phyloP scores from a whole-genome alignment of 2,888 invertebrate species.

The Colostygia pectinataria region DNA sequence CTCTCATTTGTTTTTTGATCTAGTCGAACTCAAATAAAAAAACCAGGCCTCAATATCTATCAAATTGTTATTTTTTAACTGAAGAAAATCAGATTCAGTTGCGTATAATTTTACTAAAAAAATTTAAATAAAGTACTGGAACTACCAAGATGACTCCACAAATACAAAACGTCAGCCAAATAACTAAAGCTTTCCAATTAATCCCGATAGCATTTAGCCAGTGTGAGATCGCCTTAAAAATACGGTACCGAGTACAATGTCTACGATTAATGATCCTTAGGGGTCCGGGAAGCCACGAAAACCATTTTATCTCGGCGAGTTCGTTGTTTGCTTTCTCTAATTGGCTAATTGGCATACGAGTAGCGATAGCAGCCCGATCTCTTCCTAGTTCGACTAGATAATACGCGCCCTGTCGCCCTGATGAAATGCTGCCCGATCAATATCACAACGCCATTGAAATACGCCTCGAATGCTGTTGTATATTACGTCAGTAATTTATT shows the following conservation, averaged over 20 bases:
- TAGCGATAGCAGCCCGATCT: slow-evolving; percentile 70
- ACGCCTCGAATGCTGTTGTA: slow-evolving; percentile 59
- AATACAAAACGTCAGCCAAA: not conserved
- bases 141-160: no score
- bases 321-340: slow-evolving; percentile 74
- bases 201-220: slow-evolving; percentile 11
- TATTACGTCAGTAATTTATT: slow-evolving; percentile 46
- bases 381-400: slow-evolving; percentile 72
- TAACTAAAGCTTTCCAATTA: slow-evolving; percentile 3
- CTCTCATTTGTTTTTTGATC: no score
- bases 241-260: slow-evolving; percentile 30
- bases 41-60: no score
- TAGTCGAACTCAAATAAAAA: no score
- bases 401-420: slow-evolving; percentile 64
- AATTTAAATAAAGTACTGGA: no score
- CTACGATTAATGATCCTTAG: slow-evolving; percentile 37
- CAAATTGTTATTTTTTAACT: no score
- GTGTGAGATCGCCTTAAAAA: slow-evolving; percentile 22
- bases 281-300: slow-evolving; percentile 42
- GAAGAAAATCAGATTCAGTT: no score
- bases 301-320: slow-evolving; percentile 42
- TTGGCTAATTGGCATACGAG: slow-evolving; percentile 81
- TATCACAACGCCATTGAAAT: slow-evolving; percentile 73
- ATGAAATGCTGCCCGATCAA: slow-evolving; percentile 73
- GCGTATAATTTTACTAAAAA: no score